Evolutionary conservation across 2,888 invertebrate species (phyloP), one percentile per base, ranked within the genome.

Genomic region (Frankliniella intonsa): DNA sequence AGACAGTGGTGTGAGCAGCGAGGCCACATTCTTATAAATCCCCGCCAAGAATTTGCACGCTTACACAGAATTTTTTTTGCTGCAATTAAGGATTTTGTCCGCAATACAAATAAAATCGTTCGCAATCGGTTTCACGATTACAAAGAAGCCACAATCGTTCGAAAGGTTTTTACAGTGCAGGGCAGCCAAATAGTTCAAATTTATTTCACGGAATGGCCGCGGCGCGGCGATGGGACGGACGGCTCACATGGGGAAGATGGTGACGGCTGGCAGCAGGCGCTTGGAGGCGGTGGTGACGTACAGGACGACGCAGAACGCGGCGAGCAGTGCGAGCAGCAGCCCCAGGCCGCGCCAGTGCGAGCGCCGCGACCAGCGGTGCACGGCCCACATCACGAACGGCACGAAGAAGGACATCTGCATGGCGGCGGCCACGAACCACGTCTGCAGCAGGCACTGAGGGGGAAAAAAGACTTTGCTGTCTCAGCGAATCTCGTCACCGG

Each of bases 371-470:
- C 90, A 91, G 84, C 90, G 91, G 90, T 91, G 92, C 50, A 93
- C 85, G 7, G 89, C 82, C 65, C 89, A 87, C 7, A 92, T 89
- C 86, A 92, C 87, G 9, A 92, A 84, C 0, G 93, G 92, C 0
- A 92, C 91, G 25, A 91, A 85, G 0, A 90, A 88, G 86, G 93
- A 93, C 27, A 93, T 86, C 87, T 93, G 92, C 0, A 92, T 92
- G 85, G 93, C 93, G 83, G 93, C 93, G 79, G 93, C 93, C 82
- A 93, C 85, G 85, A 93, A 93, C 86, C 93, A 93, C 0, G 93
- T 93, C 84, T 93, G 93, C 0, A 92, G 93, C 27, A 93, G 87
- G 85, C 93, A 93, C 92, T 92, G 83, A 65, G 79, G 51, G 22
- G 69, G 69, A 14, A 55, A 2, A 55, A 14, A 17, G 17, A 17